Evolutionary conservation across 2,888 invertebrate species (phyloP).

Genomic region (Coecobrya sp.): DNA sequence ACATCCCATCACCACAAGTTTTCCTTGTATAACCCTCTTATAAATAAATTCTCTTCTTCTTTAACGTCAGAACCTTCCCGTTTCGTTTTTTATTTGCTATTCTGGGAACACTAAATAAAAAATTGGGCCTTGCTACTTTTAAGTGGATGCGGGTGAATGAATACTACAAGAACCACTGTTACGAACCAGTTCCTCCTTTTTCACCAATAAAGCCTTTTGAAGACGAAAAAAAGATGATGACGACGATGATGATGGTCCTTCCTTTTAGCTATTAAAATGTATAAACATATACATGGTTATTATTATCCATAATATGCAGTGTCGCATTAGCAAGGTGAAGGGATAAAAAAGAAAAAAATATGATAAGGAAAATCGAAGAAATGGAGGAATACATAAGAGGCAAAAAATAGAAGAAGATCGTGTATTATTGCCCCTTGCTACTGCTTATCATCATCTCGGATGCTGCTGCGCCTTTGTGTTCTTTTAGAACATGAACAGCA

Average conservation of each 20-base stretch:
- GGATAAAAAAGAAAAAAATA: not conserved
- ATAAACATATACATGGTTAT: not conserved
- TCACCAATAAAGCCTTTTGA: constrained; percentile 4
- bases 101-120: constrained; percentile 1
- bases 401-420: not conserved
- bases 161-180: not conserved
- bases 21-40: constrained; percentile 4
- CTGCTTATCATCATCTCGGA: not conserved
- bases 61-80: not conserved
- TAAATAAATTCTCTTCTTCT: not conserved
- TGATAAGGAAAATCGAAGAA: not conserved
- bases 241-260: not conserved
- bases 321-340: not conserved
- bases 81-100: constrained; percentile 17
- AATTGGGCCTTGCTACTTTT: constrained; percentile 34
- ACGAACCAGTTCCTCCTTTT: not conserved
- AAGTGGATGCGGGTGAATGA: constrained; percentile 69
- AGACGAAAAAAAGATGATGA: not conserved
- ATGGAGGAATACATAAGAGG: no score
- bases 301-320: not conserved
- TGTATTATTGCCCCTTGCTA: not conserved
- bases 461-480: not conserved
- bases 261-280: not conserved
- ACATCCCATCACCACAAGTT: not conserved
- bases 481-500: not conserved